These are phyloP conservation scores for Poecile montanus DNA, from an alignment of 2,797 vertebrate genomes.

Conservation along the genomic window DNA sequence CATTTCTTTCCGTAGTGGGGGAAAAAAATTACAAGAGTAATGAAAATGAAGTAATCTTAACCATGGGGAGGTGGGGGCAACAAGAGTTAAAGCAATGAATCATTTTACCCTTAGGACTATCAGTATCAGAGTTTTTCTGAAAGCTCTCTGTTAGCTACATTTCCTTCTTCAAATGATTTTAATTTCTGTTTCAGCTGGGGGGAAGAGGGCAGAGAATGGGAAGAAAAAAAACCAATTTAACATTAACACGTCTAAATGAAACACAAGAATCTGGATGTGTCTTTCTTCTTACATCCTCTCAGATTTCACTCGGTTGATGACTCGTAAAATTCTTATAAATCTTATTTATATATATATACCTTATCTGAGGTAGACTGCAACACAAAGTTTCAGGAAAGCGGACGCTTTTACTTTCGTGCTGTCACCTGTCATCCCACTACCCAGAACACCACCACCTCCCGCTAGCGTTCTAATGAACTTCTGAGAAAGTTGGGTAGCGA, in stretches of 20 bases:
- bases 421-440: not conserved
- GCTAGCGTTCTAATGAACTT: not conserved
- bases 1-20: not conserved
- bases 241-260: not conserved
- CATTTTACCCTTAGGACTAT: not conserved
- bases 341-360: no score
- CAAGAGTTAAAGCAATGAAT: not conserved
- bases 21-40: not conserved
- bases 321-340: not conserved
- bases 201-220: not conserved
- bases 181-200: not conserved
- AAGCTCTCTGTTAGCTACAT: not conserved
- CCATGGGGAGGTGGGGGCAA: not conserved
- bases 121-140: not conserved
- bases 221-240: not conserved
- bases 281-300: not conserved
- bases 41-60: not conserved
- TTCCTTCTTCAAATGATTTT: not conserved
- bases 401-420: not conserved
- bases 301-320: not conserved
- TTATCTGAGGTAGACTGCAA: not conserved
- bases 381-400: not conserved
- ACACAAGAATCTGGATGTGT: not conserved
- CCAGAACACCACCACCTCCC: not conserved
- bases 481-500: not conserved